A percentile compares a stretch with the other conserved stretches of the same genome.
Conservation (phyloP, 2,113 vertebrate species). For the Erythrolamprus reginae region DNA sequence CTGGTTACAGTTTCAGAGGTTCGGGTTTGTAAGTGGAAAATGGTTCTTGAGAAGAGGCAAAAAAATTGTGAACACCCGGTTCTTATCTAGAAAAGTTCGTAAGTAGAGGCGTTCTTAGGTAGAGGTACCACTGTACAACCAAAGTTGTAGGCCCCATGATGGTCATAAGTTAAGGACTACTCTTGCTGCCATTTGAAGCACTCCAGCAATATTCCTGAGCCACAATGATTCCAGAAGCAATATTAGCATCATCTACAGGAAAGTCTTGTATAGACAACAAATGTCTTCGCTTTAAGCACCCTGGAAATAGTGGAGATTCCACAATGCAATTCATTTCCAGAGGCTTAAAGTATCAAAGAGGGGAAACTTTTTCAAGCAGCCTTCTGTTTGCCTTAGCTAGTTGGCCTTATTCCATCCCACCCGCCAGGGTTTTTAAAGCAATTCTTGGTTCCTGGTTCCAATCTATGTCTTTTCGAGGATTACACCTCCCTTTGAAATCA, state of each 20-base stretch:
- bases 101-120: too few relatives aligned
- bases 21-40: too few relatives aligned
- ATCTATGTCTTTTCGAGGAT: slow-evolving; percentile 27
- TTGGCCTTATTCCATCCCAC: neutral
- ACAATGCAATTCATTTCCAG: neutral
- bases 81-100: too few relatives aligned
- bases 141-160: neutral
- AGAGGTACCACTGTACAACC: too few relatives aligned
- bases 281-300: neutral
- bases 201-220: neutral
- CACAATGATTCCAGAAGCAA: neutral
- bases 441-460: neutral
- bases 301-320: neutral
- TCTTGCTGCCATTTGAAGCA: neutral
- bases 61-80: too few relatives aligned
- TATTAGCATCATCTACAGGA: neutral
- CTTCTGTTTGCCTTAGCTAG: neutral
- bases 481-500: slow-evolving; percentile 42
- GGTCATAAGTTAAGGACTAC: neutral
- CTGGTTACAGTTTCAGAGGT: too few relatives aligned
- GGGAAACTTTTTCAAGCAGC: neutral
- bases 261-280: neutral
- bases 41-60: too few relatives aligned
- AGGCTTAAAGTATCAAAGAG: neutral
- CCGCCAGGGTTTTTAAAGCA: neutral